Evolutionary conservation across 2,888 invertebrate species (phyloP), one percentile per base, ranked within the genome.

Genomic region (Pheosia tremula): DNA sequence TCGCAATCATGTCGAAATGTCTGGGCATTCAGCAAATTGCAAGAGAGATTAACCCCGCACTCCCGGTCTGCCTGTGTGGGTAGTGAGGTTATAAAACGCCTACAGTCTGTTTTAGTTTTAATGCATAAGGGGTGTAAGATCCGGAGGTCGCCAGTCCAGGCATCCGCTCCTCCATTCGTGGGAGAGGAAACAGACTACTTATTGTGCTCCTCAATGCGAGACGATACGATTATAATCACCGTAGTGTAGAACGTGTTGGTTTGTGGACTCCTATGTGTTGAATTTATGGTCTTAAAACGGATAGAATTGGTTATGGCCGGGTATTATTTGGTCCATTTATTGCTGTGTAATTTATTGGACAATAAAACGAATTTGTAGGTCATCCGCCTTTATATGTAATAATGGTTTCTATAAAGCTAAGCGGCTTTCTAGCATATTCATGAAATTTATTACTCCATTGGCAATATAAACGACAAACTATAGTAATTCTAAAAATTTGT

Each of bases 131-230:
- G 81, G 82, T 77, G 78, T 81, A 82, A 82, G 82, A 84, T 73
- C 78, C 71, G 88, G 90, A 89, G 91, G 88, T 87, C 90, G 90
- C 80, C 74, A 87, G 87, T 86, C 83, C 85, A 76, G 81, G 86
- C 90, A 89, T 90, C 91, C 91, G 91, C 84, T 82, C 80, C 79
- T 81, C 86, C 83, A 85, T 88, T 87, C 92, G 93, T 92, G 92
- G 88, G 93, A 93, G 92, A 93, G 93, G 92, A 93, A 88, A 91
- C 87, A 85, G 82, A 82, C 84, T 89, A 91, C 91, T 91, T 90
- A 92, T 90, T 90, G 92, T 92, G 91, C 89, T 92, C 91, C 83
- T 88, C 89, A 91, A 90, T 89, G 90, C 92, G 92, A 91, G 91
- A 91, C 93, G 89, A 81, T 76, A 82, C 24, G 79, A 83, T 83